Percentiles rank a stretch among this genome's conserved stretches.
These are phyloP conservation scores for Cyrtorhinus lividipennis DNA, from an alignment of 1,140 invertebrate genomes.

Conservation along the genomic window DNA sequence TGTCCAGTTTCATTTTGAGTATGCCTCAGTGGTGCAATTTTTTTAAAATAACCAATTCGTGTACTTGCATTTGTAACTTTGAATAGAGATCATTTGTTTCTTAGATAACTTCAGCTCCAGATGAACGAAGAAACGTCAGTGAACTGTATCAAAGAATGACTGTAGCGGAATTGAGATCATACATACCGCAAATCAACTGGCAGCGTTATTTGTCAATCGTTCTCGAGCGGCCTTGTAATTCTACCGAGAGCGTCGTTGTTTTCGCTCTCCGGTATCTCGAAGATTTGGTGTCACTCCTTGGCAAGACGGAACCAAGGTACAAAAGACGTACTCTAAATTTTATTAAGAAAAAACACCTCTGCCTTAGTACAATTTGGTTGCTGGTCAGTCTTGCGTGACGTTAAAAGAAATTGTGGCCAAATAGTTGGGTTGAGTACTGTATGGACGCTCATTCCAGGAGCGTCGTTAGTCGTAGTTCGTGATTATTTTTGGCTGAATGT, in stretches of 20 bases:
- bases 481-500: too few relatives aligned
- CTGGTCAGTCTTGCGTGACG: background rate
- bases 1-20: too few relatives aligned
- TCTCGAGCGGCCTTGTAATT: conserved; percentile 40
- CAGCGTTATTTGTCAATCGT: conserved; percentile 52
- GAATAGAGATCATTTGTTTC: too few relatives aligned
- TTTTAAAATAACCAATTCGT: too few relatives aligned
- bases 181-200: conserved; percentile 68
- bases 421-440: too few relatives aligned
- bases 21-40: too few relatives aligned
- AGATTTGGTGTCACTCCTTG: conserved; percentile 29
- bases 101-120: conserved; percentile 66
- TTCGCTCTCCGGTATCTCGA: conserved; percentile 52
- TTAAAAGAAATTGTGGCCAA: too few relatives aligned
- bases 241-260: conserved; percentile 51
- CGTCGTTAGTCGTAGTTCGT: too few relatives aligned
- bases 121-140: conserved; percentile 63
- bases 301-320: conserved; percentile 23
- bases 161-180: conserved; percentile 45
- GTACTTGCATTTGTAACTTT: too few relatives aligned
- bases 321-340: background rate
- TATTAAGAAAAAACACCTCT: too few relatives aligned
- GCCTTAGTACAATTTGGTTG: background rate
- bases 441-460: too few relatives aligned
- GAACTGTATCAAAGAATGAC: conserved; percentile 66